Evolutionary conservation across 2,888 invertebrate species (phyloP), one percentile per base, ranked within the genome.

Genomic region (Empis stercorea): DNA sequence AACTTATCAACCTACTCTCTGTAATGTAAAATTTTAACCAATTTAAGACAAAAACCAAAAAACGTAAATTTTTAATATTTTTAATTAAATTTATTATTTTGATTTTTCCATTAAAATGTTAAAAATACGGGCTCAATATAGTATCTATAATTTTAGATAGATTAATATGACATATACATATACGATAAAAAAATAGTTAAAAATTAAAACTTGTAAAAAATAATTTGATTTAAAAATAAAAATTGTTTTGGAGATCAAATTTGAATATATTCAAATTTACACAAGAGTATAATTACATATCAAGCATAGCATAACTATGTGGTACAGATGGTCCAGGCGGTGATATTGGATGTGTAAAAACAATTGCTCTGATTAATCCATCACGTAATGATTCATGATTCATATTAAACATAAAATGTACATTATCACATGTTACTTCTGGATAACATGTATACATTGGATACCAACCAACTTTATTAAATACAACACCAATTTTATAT

Each of bases 401-500:
- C 55, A 82, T 80, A 60, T 82, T 79, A 66, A 87, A 87, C 60
- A 78, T 78, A 68, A 87, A 87, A 61, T 78, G 76, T 14, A 85
- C 84, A 2, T 78, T 78, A 54, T 84, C 81, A 42, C 81, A 80
- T 6, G 40, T 40, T 30, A 80, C 78, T 44, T 79, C 76, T 56
- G 76, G 76, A 0, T 79, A 76, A 61, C 84, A 84, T 6, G 78
- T 76, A 52, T 84, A 86, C 73, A 83, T 78, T 7, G 87, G 86
- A 68, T 88, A 88, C 77, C 82, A 82, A 13, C 87, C 87, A 52
- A 78, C 74, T 63, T 85, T 86, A 69, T 87, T 86, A 68, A 87
- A 79, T 39, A 85, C 85, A 23, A 87, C 84, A 44, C 84, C 86
- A 55, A 88, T 81, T 64, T 84, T 82, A 66, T 87, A 88, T 46